Conservation (phyloP, 2,797 vertebrate species). For the Synaphobranchus kaupii region DNA sequence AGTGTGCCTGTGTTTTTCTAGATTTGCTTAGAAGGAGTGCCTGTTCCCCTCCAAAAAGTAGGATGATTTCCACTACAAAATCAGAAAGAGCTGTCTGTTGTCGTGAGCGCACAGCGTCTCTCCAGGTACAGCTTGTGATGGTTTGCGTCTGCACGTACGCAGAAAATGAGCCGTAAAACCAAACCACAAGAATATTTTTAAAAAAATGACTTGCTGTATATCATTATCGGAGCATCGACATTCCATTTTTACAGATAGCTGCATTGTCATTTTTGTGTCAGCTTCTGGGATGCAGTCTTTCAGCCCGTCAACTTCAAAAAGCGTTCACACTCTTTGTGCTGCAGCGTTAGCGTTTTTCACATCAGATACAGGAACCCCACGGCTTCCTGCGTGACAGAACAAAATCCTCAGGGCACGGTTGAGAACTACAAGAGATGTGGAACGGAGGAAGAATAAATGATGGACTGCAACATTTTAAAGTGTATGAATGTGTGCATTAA, state of each 20-base stretch:
- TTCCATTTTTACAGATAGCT: neutral
- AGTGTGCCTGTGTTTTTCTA: slow-evolving; percentile 37
- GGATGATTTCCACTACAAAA: slow-evolving; percentile 12
- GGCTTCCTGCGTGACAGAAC: slow-evolving; percentile 44
- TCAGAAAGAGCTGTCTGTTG: slow-evolving; percentile 3
- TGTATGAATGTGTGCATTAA: slow-evolving; percentile 29
- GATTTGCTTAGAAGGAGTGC: neutral
- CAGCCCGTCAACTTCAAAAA: slow-evolving; percentile 36
- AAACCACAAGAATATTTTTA: slow-evolving; percentile 4
- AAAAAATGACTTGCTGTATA: neutral
- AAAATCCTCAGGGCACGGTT: slow-evolving; percentile 39
- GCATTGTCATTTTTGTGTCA: slow-evolving; percentile 23
- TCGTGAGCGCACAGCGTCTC: neutral
- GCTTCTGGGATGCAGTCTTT: slow-evolving; percentile 12
- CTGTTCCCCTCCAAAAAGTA: neutral
- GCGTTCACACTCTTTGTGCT: slow-evolving; percentile 37
- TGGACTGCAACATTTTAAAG: slow-evolving; percentile 31
- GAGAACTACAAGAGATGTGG: slow-evolving; percentile 20
- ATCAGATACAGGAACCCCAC: slow-evolving; percentile 46
- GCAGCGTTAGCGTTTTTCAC: slow-evolving; percentile 38
- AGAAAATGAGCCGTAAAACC: slow-evolving; percentile 41
- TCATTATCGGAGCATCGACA: neutral
- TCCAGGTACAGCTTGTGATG: slow-evolving; percentile 28
- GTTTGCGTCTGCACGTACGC: slow-evolving; percentile 42
- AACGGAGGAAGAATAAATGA: slow-evolving; percentile 22